Evolutionary conservation across 1,140 invertebrate genomes (phyloP).

Genomic region (Saccostrea glomerata): DNA sequence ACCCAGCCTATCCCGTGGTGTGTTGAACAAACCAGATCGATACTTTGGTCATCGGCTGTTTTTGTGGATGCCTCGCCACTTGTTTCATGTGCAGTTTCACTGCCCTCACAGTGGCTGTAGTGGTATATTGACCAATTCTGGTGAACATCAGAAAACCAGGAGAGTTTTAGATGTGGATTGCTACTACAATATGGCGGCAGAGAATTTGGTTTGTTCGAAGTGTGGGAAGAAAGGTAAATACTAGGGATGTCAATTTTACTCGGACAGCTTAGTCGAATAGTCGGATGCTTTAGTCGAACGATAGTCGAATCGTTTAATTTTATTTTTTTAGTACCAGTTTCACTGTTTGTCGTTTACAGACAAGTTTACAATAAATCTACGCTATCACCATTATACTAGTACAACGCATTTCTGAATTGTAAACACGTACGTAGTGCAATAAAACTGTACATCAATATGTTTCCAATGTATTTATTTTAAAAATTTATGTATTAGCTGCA

Average conservation of each 20-base stretch:
- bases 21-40: not conserved
- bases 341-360: not conserved
- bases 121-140: constrained; percentile 39
- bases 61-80: constrained; percentile 38
- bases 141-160: constrained; percentile 30
- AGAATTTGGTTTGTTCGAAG: constrained; percentile 31
- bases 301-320: no score
- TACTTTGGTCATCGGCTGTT: constrained; percentile 38
- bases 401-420: no score
- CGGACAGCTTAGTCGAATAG: not conserved
- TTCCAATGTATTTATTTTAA: no score
- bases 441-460: no score
- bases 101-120: constrained; percentile 38
- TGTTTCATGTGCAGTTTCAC: not conserved
- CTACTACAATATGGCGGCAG: constrained; percentile 44
- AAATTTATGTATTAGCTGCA: no score
- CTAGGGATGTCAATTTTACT: no score
- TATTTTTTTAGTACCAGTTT: not conserved
- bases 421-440: no score
- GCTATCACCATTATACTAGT: no score
- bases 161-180: constrained; percentile 56
- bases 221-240: constrained; percentile 22
- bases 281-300: no score
- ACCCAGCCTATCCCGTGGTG: not conserved
- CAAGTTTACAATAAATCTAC: no score